Evolutionary conservation across 2,113 vertebrate species (phyloP), one percentile per base, ranked within the genome.

Genomic region (Hypomesus transpacificus): DNA sequence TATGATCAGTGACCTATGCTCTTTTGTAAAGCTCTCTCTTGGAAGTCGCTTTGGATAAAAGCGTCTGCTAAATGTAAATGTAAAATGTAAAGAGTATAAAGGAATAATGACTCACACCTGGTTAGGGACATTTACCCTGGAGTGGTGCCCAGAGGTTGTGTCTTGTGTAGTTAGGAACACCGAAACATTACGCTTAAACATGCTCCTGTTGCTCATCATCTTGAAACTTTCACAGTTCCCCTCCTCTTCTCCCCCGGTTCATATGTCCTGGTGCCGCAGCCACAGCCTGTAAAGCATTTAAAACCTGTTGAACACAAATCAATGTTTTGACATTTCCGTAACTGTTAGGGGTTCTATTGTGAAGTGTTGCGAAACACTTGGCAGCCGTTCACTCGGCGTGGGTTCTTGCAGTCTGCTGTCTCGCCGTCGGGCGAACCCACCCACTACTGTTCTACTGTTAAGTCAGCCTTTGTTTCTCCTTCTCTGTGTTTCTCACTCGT

Each of bases 281-380:
- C 58, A 73, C 83, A 80, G 82, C 75, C 77, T 11, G 79, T 75
- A 70, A 78, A 82, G 83, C 76, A 59, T 80, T 86, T 83, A 73
- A 80, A 86, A 86, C 84, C 84, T 75, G 80, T 75, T 31, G 52
- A 82, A 84, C 68, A 75, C 87, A 86, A 88, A 91, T 91, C 89
- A 86, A 66, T 91, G 86, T 90, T 92, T 86, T 92, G 89, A 88
- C 89, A 86, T 90, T 91, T 88, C 76, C 84, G 76, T 81, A 75
- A 79, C 85, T 82, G 85, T 76, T 86, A 26, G 16, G 34, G 68
- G 76, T 78, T 75, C 78, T 80, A 75, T 86, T 62, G 80, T 85
- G 80, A 77, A 74, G 74, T 58, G 84, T 82, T 65, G 87, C 72
- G 84, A 87, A 91, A 90, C 80, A 77, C 70, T 85, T 68, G 81